A percentile compares a stretch with the other conserved stretches of the same genome.
phyloP scores from a whole-genome alignment of 2,113 vertebrate genomes.

The Bagarius yarrelli region DNA sequence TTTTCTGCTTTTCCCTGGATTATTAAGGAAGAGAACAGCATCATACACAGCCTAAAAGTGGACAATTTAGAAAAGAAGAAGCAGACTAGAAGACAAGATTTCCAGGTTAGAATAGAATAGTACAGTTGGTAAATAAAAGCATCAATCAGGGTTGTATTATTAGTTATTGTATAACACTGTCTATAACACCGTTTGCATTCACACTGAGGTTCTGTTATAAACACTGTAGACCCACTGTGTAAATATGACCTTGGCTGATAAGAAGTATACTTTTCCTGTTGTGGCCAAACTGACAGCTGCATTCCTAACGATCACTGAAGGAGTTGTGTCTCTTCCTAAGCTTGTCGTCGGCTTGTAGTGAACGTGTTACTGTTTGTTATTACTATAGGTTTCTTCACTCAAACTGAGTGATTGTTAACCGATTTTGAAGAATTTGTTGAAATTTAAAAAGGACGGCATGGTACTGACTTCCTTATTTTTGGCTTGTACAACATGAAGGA shows the following conservation, averaged over 20 bases:
- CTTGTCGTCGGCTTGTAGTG: not conserved
- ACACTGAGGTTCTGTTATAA: not conserved
- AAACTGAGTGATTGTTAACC: not conserved
- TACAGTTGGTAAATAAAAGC: not conserved
- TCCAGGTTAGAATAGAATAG: slow-evolving; percentile 75
- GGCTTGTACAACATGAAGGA: slow-evolving; percentile 80
- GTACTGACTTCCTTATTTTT: not conserved
- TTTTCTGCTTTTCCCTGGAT: not conserved
- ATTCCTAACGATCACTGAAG: not conserved
- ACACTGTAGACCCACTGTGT: not conserved
- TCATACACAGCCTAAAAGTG: slow-evolving; percentile 82
- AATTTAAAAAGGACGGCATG: not conserved
- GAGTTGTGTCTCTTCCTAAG: not conserved
- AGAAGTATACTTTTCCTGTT: slow-evolving; percentile 48
- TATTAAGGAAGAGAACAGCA: slow-evolving; percentile 82
- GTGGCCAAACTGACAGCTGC: slow-evolving; percentile 34
- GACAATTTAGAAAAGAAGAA: slow-evolving; percentile 83
- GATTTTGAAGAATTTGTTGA: not conserved
- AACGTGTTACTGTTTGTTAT: not conserved
- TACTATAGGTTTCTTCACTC: not conserved
- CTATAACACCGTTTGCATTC: not conserved
- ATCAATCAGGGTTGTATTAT: too few species aligned
- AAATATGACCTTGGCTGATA: slow-evolving; percentile 29
- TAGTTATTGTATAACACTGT: too few species aligned
- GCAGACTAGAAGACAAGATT: slow-evolving; percentile 81